phyloP scores from a whole-genome alignment of 2,113 vertebrate species.

The Todiramphus chloris region DNA sequence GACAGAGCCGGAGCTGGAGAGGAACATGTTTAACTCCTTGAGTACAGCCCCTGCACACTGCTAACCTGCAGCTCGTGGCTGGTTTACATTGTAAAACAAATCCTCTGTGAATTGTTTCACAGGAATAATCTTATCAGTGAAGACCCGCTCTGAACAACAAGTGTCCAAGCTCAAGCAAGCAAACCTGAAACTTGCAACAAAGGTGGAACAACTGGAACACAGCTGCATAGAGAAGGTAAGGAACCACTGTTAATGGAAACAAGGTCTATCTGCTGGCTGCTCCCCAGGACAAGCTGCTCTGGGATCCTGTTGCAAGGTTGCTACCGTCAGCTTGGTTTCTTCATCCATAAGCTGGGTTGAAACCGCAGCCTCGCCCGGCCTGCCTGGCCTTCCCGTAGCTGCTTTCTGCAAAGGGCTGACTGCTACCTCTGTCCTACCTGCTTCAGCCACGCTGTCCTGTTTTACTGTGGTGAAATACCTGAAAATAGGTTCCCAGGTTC shows the following conservation, averaged over 20 bases:
- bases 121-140: constrained; percentile 92
- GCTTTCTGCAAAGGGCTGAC: neutral
- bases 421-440: neutral
- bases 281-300: neutral
- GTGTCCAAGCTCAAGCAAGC: constrained; percentile 85
- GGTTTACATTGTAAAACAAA: neutral
- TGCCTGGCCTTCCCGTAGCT: neutral
- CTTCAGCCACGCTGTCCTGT: neutral
- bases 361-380: neutral
- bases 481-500: neutral
- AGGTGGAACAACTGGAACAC: constrained; percentile 84
- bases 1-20: neutral
- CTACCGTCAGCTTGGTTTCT: neutral
- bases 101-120: constrained; percentile 23
- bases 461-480: neutral
- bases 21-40: neutral
- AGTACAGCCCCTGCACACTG: neutral
- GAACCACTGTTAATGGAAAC: neutral
- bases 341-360: neutral
- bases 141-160: constrained; percentile 85
- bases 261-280: neutral
- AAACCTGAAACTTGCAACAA: constrained; percentile 82
- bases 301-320: neutral
- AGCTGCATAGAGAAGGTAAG: constrained; percentile 83
- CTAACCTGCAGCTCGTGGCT: neutral